A percentile compares a stretch with the other conserved stretches of the same genome.
These are phyloP conservation scores for Notocelia uddmanniana DNA, from an alignment of 2,888 invertebrate genomes.

Conservation along the genomic window DNA sequence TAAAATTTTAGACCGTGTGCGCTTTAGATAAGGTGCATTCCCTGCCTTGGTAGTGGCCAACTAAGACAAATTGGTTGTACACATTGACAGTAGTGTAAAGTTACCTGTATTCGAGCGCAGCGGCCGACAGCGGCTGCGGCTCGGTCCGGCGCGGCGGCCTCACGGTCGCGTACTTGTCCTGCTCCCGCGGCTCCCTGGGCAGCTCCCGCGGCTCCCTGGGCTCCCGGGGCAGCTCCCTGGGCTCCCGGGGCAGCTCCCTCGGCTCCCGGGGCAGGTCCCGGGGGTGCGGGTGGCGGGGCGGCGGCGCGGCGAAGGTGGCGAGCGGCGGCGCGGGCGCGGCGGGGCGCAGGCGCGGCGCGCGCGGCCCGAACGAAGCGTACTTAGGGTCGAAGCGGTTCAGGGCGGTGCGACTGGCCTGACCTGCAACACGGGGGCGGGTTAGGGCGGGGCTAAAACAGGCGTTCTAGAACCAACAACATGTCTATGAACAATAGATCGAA, in stretches of 20 bases:
- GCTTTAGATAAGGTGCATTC: too few relatives aligned
- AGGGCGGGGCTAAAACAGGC: slow-evolving; percentile 95
- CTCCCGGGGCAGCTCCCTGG: slow-evolving; percentile 41
- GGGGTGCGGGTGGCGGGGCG: slow-evolving; percentile 48
- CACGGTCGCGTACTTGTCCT: slow-evolving; percentile 79
- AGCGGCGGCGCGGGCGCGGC: slow-evolving; percentile 73
- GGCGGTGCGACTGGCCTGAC: slow-evolving; percentile 74
- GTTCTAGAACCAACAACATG: slow-evolving; percentile 60
- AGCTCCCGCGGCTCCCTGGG: slow-evolving; percentile 10
- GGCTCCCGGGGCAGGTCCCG: slow-evolving; percentile 54
- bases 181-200: slow-evolving; percentile 27
- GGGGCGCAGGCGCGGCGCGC: slow-evolving; percentile 78
- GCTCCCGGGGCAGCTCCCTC: slow-evolving; percentile 11
- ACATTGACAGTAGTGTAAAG: too few relatives aligned
- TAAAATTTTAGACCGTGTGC: not conserved
- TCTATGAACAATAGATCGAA: too few relatives aligned
- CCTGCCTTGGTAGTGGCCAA: too few relatives aligned
- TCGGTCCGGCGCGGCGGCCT: slow-evolving; percentile 69
- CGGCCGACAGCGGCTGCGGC: slow-evolving; percentile 84
- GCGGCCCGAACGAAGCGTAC: slow-evolving; percentile 84
- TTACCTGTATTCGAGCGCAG: slow-evolving; percentile 84
- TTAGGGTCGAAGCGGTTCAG: slow-evolving; percentile 87
- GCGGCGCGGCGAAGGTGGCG: slow-evolving; percentile 65
- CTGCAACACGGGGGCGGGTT: slow-evolving; percentile 83
- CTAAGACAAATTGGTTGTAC: too few relatives aligned